Evolutionary conservation across 2,113 vertebrate species (phyloP).

Genomic region (Etheostoma cragini): DNA sequence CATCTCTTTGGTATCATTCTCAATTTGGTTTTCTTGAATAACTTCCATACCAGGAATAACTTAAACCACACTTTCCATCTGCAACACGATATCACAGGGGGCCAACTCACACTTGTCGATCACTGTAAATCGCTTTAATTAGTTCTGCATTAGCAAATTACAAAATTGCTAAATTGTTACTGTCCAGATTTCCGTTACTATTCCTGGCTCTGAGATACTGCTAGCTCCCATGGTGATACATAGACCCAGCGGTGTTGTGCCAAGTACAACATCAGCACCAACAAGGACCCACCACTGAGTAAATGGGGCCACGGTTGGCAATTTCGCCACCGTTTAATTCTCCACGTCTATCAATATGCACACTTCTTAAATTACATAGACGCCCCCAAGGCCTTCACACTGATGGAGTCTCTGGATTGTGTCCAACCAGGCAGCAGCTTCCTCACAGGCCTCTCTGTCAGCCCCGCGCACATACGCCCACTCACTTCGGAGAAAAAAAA

Average conservation of each 20-base stretch:
- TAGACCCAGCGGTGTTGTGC: constrained; percentile 3
- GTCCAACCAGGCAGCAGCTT: constrained; percentile 68
- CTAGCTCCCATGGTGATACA: constrained; percentile 25
- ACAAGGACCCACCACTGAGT: constrained; percentile 46
- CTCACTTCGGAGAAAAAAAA: constrained; percentile 46
- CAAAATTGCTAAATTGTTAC: constrained; percentile 41
- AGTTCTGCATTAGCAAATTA: constrained; percentile 68
- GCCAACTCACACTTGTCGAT: constrained; percentile 20
- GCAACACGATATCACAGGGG: constrained; percentile 24
- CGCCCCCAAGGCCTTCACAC: constrained; percentile 54
- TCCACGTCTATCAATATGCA: constrained; percentile 72
- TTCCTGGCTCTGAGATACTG: constrained; percentile 23
- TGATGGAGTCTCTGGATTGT: constrained; percentile 72
- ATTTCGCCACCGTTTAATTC: constrained; percentile 69
- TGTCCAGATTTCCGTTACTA: constrained; percentile 33
- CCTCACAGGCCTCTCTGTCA: constrained; percentile 44
- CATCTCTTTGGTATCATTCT: background rate
- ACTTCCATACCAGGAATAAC: constrained; percentile 3
- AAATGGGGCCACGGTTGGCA: constrained; percentile 61
- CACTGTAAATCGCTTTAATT: constrained; percentile 47
- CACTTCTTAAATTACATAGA: constrained; percentile 73
- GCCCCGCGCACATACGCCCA: constrained; percentile 39
- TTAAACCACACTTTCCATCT: constrained; percentile 37
- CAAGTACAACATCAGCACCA: constrained; percentile 45
- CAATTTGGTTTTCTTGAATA: constrained; percentile 7